phyloP scores from a whole-genome alignment of 2,888 invertebrate species.

The Argyra leucocephala region DNA sequence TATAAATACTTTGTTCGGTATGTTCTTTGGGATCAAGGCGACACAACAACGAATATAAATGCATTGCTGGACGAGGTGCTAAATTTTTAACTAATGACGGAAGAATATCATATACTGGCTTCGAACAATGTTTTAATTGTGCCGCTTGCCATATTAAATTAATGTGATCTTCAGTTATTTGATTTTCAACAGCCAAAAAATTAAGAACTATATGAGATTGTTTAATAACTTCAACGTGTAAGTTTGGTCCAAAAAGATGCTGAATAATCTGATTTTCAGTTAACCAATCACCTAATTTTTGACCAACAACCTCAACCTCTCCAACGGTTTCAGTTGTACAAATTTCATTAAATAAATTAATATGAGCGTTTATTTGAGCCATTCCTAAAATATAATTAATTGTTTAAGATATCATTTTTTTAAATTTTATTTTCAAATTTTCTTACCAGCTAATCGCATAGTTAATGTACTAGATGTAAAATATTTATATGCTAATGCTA shows the following conservation, averaged over 20 bases:
- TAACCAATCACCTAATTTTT: constrained; percentile 79
- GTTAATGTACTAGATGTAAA: constrained; percentile 90
- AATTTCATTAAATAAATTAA: constrained; percentile 81
- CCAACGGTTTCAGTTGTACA: constrained; percentile 79
- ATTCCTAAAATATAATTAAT: constrained; percentile 46
- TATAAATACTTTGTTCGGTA: constrained; percentile 83
- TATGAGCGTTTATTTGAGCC: constrained; percentile 88
- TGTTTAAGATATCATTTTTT: not conserved
- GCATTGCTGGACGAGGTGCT: constrained; percentile 77
- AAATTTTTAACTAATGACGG: constrained; percentile 84
- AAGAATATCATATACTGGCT: constrained; percentile 83
- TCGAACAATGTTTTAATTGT: constrained; percentile 87
- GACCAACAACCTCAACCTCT: constrained; percentile 75
- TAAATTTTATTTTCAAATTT: not conserved
- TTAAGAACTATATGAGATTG: constrained; percentile 89
- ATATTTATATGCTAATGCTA: constrained; percentile 90
- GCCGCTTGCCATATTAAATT: constrained; percentile 92
- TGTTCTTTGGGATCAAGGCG: constrained; percentile 83
- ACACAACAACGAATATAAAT: constrained; percentile 77
- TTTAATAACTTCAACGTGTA: constrained; percentile 90
- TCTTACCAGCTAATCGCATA: constrained; percentile 74
- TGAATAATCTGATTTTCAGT: constrained; percentile 82
- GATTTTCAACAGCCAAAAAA: constrained; percentile 84
- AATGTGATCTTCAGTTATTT: constrained; percentile 81
- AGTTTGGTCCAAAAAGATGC: constrained; percentile 92